Base-by-base conservation (phyloP, 2,888 invertebrate species). In the Erynnis tages region DNA sequence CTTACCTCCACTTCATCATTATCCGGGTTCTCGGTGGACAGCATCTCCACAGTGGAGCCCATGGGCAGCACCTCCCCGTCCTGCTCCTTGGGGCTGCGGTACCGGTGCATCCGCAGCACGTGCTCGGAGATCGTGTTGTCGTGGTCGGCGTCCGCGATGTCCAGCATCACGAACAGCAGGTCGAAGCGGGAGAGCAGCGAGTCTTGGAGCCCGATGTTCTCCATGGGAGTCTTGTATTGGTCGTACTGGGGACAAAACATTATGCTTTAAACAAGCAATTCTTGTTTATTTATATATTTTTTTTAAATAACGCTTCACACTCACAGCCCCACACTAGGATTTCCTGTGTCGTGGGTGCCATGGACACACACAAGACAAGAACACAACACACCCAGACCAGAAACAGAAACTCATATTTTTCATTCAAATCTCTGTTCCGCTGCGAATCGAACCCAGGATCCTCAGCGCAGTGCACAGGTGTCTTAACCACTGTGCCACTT, bases 211-310 rank as follows among this genome's bases (percentile, higher is more conserved):
- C 98, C 99, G 71, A 99, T 99, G 85, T 99, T 99, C 83, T 99
- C 99, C 99, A 99, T 99, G 0, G 99, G 99, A 0, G 98, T 97
- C 88, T 98, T 99, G 86, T 98, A 99, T 73, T 98, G 98, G 87
- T 99, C 98, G 73, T 99, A 99, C 95, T 98, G 81, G 2, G 17
- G 16, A 19, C 16, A 13, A 27, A n/a, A 17, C 1, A n/a, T n/a
- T 2, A 17, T 4, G 5, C 21, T n/a, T n/a, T n/a, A n/a, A 21
- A 21, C 21, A 21, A 4, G 21, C 5, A 21, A 21, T 21, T 21
- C 3, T 21, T 4, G 5, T 5, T 21, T 21, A 21, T 3, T 3
- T 3, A 3, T 4, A 5, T 21, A 5, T 21, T 5, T 21, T 21
- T 21, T 21, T 21, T n/a, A n/a, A n/a, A n/a, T n/a, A n/a, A n/a